These are phyloP conservation scores for Solea solea DNA, from an alignment of 2,113 vertebrate species.

Conservation along the genomic window DNA sequence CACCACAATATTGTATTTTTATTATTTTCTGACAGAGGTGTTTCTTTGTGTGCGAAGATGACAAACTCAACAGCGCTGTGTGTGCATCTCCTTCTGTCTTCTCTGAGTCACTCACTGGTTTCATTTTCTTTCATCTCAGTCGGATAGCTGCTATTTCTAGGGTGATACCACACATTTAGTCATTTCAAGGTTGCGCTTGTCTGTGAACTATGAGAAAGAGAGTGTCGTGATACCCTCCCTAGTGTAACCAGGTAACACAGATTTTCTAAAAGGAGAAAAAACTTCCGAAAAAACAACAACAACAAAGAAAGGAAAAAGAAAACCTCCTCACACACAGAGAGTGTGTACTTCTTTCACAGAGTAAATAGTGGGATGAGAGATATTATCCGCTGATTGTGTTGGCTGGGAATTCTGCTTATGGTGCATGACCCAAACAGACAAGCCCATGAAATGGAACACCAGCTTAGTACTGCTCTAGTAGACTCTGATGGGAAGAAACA, in stretches of 20 bases:
- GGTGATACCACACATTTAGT: slow-evolving; percentile 34
- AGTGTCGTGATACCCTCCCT: not conserved
- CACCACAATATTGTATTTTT: slow-evolving; percentile 14
- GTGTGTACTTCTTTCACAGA: slow-evolving; percentile 38
- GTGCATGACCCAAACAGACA: slow-evolving; percentile 68
- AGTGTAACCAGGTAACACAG: slow-evolving; percentile 5
- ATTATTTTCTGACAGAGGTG: slow-evolving; percentile 5
- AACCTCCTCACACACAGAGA: slow-evolving; percentile 6
- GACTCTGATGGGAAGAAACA: slow-evolving; percentile 57
- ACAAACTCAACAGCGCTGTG: slow-evolving; percentile 1
- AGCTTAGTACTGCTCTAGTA: slow-evolving; percentile 65
- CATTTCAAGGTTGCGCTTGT: slow-evolving; percentile 24
- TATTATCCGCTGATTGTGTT: slow-evolving; percentile 55
- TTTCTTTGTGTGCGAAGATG: slow-evolving; percentile 18
- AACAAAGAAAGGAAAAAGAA: not conserved
- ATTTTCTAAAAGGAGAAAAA: slow-evolving; percentile 10
- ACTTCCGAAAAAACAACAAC: not conserved
- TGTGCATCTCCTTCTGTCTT: not conserved
- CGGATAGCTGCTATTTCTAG: slow-evolving; percentile 38
- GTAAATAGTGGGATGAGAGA: slow-evolving; percentile 59
- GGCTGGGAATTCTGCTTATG: slow-evolving; percentile 57
- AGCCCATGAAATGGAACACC: slow-evolving; percentile 65
- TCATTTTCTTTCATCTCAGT: slow-evolving; percentile 35
- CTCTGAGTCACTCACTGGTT: slow-evolving; percentile 33
- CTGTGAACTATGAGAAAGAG: slow-evolving; percentile 23